Base-by-base conservation (phyloP, 53 echinoderm and acorn worm species). In the Luidia sarsii region DNA sequence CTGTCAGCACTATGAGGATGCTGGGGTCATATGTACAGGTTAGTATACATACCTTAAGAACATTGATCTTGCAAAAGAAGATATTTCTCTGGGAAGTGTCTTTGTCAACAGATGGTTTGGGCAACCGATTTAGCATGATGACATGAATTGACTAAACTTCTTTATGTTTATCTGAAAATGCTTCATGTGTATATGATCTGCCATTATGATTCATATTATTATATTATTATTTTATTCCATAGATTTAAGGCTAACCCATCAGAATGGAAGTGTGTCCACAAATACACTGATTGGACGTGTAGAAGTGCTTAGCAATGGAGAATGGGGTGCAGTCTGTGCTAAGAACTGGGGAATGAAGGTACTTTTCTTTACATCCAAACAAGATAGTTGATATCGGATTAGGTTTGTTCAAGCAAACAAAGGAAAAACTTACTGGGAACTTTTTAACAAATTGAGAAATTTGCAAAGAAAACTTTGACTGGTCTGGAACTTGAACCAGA, bases 1-100 rank as follows among this genome's bases (percentile, higher is more conserved):
- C 51, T 94, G 94, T 60, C 91, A 91, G 62, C 94, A 94, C 48
- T 91, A 91, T 46, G 94, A 94, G 48, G 94, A 94, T 57, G 84
- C 91, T 16, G 89, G 89, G 8, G 91, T 90, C 0, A 41, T 92
- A 16, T 94, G 94, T 71, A 89, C 94, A 65, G 94, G 94, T 94
- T 16, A 39, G 88, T 60, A 18, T 7, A 18, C 2, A 70, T 15
- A 28, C 20, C 27, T n/a, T n/a, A n/a, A n/a, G n/a, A n/a, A n/a
- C n/a, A n/a, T n/a, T n/a, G 46, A 14, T 7, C 14, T 45, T 7
- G 14, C 46, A 45, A 9, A 9, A 7, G 7, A 14, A 45, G 7
- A 45, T 45, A 9, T 14, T 45, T 9, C 46, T 45, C 46, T 45
- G 46, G 46, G 46, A 45, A 45, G 14, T 9, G 46, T 45, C n/a